These are phyloP conservation scores for Eidolon dupreanum DNA, from an alignment of 2,797 vertebrate species.

Conservation along the genomic window DNA sequence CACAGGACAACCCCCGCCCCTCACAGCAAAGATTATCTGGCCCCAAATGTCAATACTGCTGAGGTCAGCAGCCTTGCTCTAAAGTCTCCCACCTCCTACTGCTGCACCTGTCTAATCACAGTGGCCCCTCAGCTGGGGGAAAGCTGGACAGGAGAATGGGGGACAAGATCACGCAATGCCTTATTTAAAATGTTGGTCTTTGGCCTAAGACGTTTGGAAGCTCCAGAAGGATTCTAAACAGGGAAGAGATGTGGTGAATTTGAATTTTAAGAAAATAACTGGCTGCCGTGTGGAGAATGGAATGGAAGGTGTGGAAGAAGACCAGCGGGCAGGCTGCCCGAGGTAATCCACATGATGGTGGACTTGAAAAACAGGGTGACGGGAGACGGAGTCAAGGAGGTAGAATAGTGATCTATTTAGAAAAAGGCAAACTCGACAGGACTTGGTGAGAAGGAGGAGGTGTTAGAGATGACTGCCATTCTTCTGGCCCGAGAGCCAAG, in stretches of 20 bases:
- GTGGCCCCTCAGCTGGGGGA: neutral
- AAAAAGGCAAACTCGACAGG: neutral
- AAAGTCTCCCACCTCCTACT: neutral
- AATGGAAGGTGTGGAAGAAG: neutral
- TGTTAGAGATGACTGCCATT: neutral
- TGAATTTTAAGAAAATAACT: neutral
- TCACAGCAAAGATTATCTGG: neutral
- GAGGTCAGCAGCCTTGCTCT: neutral
- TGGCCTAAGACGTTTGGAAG: neutral
- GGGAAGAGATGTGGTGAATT: neutral
- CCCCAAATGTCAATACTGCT: neutral
- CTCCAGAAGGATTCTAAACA: neutral
- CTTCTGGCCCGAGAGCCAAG: neutral
- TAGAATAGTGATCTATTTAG: neutral
- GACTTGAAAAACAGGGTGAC: neutral
- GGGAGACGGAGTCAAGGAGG: neutral
- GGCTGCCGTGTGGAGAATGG: neutral
- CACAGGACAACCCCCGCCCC: neutral
- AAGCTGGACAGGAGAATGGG: fast-evolving
- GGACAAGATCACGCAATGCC: fast-evolving
- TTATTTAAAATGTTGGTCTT: neutral
- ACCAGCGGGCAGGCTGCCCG: neutral
- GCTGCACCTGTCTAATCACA: fast-evolving
- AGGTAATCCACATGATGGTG: neutral
- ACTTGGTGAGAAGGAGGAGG: neutral